A percentile compares a stretch with the other conserved stretches of the same genome.
phyloP scores from a whole-genome alignment of 1,140 invertebrate genomes.

The Euura saliciscinereae region DNA sequence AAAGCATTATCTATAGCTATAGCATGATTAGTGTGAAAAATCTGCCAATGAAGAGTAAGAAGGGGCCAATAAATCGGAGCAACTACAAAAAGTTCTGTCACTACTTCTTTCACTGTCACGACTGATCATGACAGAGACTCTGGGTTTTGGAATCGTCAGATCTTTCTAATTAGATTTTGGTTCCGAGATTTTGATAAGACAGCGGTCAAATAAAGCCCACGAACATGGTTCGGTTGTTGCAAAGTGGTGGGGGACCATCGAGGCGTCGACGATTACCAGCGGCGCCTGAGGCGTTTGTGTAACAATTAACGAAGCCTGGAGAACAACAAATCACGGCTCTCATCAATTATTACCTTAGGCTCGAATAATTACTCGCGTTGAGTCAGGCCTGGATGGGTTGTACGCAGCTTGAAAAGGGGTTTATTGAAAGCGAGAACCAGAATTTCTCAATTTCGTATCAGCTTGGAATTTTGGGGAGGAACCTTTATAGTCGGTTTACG shows the following conservation, averaged over 20 bases:
- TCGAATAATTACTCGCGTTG: not conserved
- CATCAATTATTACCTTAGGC: conserved; percentile 1
- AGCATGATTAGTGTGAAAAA: too few species aligned
- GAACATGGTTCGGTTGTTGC: not conserved
- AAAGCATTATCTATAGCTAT: too few species aligned
- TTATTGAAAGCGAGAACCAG: not conserved
- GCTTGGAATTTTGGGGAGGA: not conserved
- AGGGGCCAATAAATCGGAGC: too few species aligned
- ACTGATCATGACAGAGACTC: too few species aligned
- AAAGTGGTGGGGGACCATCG: not conserved
- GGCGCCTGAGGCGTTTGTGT: not conserved
- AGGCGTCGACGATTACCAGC: not conserved
- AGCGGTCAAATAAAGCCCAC: not conserved
- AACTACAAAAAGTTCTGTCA: too few species aligned
- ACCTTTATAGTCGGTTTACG: not conserved
- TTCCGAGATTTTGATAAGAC: too few species aligned
- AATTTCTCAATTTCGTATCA: not conserved
- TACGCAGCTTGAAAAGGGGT: not conserved
- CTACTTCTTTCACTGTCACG: too few species aligned
- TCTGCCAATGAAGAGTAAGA: too few species aligned
- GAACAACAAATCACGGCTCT: not conserved
- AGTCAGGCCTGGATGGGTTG: not conserved
- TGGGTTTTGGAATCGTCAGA: too few species aligned
- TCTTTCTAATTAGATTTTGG: too few species aligned
- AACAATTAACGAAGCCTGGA: not conserved